Percentiles rank a stretch among this genome's conserved stretches.
These are phyloP conservation scores for Canis aureus DNA, from an alignment of 2,113 vertebrate genomes.

Conservation along the genomic window DNA sequence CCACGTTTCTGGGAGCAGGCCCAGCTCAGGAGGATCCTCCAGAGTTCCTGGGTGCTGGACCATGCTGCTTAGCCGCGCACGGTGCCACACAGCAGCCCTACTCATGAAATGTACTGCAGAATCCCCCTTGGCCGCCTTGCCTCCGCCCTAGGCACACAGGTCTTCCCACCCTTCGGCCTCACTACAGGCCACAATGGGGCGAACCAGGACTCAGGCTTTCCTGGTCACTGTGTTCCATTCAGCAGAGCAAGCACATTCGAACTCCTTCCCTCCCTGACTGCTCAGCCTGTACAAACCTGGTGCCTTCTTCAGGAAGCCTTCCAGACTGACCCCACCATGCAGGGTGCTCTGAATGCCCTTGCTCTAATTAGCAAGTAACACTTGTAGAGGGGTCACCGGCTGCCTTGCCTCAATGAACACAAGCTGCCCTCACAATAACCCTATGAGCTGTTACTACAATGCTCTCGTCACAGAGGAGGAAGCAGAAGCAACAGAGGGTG, in stretches of 20 bases:
- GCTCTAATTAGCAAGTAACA: constrained; percentile 12
- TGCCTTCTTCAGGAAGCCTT: background rate
- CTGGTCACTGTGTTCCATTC: background rate
- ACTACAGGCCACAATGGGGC: background rate
- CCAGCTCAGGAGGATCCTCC: background rate
- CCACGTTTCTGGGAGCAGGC: background rate
- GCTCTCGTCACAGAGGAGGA: background rate
- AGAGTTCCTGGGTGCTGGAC: background rate
- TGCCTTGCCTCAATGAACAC: background rate
- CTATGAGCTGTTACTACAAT: background rate
- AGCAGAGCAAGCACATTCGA: background rate
- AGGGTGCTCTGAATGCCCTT: background rate
- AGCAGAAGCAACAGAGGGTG: background rate
- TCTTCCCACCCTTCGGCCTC: constrained; percentile 30
- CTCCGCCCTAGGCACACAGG: background rate
- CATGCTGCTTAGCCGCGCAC: background rate
- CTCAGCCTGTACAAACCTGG: background rate
- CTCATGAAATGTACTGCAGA: constrained; percentile 31
- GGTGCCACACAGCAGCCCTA: background rate
- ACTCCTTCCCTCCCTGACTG: background rate
- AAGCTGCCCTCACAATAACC: background rate
- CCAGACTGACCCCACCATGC: background rate
- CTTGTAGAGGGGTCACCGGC: background rate
- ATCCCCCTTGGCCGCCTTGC: background rate
- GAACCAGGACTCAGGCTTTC: constrained; percentile 30